Evolutionary conservation across 2,888 invertebrate species (phyloP), one percentile per base, ranked within the genome.

Genomic region (Polietes domitor): DNA sequence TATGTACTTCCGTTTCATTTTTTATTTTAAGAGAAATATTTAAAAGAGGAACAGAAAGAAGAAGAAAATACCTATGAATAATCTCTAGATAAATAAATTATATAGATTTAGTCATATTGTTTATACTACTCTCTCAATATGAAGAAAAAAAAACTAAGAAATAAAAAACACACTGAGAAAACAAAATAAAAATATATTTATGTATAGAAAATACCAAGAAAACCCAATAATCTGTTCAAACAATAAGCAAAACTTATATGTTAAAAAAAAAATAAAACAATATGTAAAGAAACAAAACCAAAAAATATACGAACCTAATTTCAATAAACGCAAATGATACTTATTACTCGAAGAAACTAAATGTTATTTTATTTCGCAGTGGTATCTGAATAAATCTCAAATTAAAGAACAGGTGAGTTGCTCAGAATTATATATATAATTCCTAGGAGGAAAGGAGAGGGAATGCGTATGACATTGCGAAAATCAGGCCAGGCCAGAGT

Each of bases 11-110:
- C 68, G 17, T 41, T 68, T 68, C 10, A 6, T 3, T n/a, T 58
- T 32, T 65, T 41, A 65, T 21, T n/a, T 43, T 43, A 24, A 68
- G 43, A 43, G 7, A 61, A 58, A 61, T 61, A 58, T 37, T 41
- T 41, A 1, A 32, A 0, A 65, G n/a, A n/a, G 37, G 19, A 61
- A 2, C 19, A 65, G 21, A 65, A 65, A 37, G n/a, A 63, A n/a
- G n/a, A n/a, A n/a, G n/a, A 32, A 17, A 26, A 19, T 9, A n/a
- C 41, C 65, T 41, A 65, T 41, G 21, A 65, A 41, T 65, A 68
- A 68, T 43, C 43, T 68, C n/a, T 68, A 68, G 68, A 68, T 68
- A 68, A 68, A 68, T 68, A 68, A 68, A 68, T 68, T 68, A 43
- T 68, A 24, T 68, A 68, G 68, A 12, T 24, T 68, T 68, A 68